Percentiles rank a stretch among this genome's conserved stretches.
These are phyloP conservation scores for Torymus aiolomorphi DNA, from an alignment of 2,888 invertebrate genomes.

Conservation along the genomic window DNA sequence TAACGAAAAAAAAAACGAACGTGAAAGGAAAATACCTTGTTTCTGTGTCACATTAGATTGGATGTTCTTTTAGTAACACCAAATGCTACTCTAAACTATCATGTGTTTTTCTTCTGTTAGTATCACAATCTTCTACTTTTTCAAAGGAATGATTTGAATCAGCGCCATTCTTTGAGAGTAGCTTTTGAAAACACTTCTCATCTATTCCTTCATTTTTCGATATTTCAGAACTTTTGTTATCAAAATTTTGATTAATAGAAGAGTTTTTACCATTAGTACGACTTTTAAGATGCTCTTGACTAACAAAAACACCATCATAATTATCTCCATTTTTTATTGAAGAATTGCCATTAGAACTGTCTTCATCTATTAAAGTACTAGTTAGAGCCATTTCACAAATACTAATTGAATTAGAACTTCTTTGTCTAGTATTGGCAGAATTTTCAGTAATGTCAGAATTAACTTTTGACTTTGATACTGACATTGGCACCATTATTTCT, in stretches of 20 bases:
- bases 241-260: conserved; percentile 53
- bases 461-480: conserved; percentile 67
- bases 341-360: conserved; percentile 65
- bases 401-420: conserved; percentile 74
- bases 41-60: conserved; percentile 43
- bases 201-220: neutral
- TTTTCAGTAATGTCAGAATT: conserved; percentile 63
- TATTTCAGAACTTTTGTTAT: neutral
- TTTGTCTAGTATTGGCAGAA: conserved; percentile 63
- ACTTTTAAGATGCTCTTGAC: conserved; percentile 43
- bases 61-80: conserved; percentile 31
- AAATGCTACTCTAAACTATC: conserved; percentile 10
- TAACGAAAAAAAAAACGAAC: neutral
- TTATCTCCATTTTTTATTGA: conserved; percentile 52
- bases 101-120: conserved; percentile 24
- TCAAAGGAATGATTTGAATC: conserved; percentile 45
- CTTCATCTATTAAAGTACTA: conserved; percentile 70
- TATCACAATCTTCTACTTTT: conserved; percentile 41
- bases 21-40: conserved; percentile 50
- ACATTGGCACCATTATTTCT: conserved; percentile 72
- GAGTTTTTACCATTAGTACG: conserved; percentile 52
- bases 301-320: conserved; percentile 45
- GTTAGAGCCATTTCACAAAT: conserved; percentile 75
- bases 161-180: conserved; percentile 24
- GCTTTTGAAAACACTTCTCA: conserved; percentile 3